Evolutionary conservation across 2,113 vertebrate genomes (phyloP), one percentile per base, ranked within the genome.

Genomic region (Callospermophilus lateralis): DNA sequence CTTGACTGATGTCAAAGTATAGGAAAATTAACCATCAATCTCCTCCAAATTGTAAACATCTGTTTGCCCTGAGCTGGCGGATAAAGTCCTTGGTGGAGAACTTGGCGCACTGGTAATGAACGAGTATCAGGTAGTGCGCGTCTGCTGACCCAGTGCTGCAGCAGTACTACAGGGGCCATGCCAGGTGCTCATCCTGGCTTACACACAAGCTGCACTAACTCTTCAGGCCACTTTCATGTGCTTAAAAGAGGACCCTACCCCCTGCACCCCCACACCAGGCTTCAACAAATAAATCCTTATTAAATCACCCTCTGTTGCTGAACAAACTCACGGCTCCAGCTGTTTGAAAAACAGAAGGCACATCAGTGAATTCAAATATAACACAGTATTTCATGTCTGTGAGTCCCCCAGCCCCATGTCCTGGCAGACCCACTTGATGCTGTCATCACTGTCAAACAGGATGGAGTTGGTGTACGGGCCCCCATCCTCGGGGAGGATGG

Each of bases 381-480:
- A 98, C 97, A 98, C 98, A 98, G 98, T 97, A 98, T 98, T 98
- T 99, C 98, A 99, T 99, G 99, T 99, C 99, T 99, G 99, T 65
- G 99, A 99, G 86, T 99, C 99, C 13, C 13, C 99, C 99, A 99
- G 98, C 98, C 99, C 99, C 99, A 99, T 99, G 95, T 99, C 99
- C 98, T 99, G 99, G 98, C 99, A 99, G 86, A 99, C 99, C 99
- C 99, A 99, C 98, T 99, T 99, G 98, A 99, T 99, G 97, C 99
- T 99, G 88, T 99, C 99, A 84, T 99, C 99, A 81, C 98, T 99
- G 96, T 99, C 99, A 93, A 99, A 99, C 90, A 99, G 98, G 81
- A 99, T 99, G 81, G 99, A 99, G 98, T 99, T 99, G 98, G 99
- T 98, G 97, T 99, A 99, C 0, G 99, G 99, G 45, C 45, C 45